These are phyloP conservation scores for Rhopalosiphum nymphaeae DNA, from an alignment of 2,888 invertebrate species.

Conservation along the genomic window DNA sequence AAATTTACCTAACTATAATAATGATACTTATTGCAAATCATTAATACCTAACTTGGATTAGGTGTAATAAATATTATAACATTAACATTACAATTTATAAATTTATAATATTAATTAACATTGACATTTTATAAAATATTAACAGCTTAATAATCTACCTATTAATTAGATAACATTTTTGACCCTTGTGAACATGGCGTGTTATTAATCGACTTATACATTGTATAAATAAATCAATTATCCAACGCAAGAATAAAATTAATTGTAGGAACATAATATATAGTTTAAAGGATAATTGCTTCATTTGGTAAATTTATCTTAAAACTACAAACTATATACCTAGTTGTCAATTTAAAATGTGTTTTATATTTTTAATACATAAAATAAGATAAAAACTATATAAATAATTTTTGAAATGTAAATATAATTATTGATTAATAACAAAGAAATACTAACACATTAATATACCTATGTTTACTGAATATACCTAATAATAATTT, in stretches of 20 bases:
- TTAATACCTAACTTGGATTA: background rate
- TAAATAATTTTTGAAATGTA: background rate
- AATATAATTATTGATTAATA: background rate
- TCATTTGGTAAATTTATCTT: background rate
- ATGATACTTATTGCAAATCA: background rate
- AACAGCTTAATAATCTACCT: conserved; percentile 28
- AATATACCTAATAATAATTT: background rate
- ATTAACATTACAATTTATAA: background rate
- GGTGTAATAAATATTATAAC: background rate
- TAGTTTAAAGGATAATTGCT: background rate
- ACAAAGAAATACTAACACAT: background rate
- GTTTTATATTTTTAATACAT: background rate
- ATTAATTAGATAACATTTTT: background rate
- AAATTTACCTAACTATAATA: background rate
- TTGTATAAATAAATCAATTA: background rate
- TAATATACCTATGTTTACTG: background rate
- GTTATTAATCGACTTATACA: background rate
- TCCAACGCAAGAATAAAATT: background rate
- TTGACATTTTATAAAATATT: conserved; percentile 8
- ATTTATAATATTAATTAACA: background rate
- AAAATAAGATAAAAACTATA: background rate
- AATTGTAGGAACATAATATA: background rate
- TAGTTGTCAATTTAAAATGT: background rate
- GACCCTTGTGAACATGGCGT: background rate
- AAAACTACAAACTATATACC: background rate